A percentile compares a stretch with the other conserved stretches of the same genome.
Evolutionary conservation across 1,140 invertebrate genomes (phyloP).

Genomic region (Micrasema minimum): DNA sequence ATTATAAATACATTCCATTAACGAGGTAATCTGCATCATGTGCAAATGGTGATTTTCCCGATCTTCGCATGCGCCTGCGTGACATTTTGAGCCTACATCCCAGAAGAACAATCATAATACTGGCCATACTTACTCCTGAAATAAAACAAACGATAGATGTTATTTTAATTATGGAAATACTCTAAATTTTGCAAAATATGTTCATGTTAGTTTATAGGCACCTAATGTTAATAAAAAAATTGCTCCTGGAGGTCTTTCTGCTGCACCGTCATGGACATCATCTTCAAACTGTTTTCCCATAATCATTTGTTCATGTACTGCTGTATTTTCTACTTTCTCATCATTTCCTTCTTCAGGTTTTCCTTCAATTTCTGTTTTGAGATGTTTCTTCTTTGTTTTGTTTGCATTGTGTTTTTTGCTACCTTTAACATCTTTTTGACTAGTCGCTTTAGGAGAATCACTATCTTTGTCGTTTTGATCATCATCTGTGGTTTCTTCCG

Average conservation of each 20-base stretch:
- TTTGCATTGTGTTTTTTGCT: constrained; percentile 55
- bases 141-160: constrained; percentile 52
- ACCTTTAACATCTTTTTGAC: constrained; percentile 42
- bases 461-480: constrained; percentile 57
- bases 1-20: constrained; percentile 96
- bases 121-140: constrained; percentile 75
- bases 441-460: constrained; percentile 55
- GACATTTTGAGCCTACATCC: constrained; percentile 83
- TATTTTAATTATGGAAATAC: no score
- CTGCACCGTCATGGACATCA: constrained; percentile 70
- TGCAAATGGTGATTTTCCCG: constrained; percentile 85
- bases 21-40: constrained; percentile 97
- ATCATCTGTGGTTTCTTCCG: constrained; percentile 50
- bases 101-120: constrained; percentile 74
- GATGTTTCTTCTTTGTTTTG: constrained; percentile 55
- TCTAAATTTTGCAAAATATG: no score
- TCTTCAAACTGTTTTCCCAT: constrained; percentile 50
- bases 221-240: constrained; percentile 85
- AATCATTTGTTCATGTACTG: constrained; percentile 38
- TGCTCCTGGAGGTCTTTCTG: constrained; percentile 79
- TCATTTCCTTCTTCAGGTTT: constrained; percentile 26
- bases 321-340: constrained; percentile 34
- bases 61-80: constrained; percentile 75
- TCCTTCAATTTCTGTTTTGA: constrained; percentile 55
- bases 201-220: constrained; percentile 51